Conservation (phyloP, 1,140 invertebrate genomes). For the Cydia fagiglandana region DNA sequence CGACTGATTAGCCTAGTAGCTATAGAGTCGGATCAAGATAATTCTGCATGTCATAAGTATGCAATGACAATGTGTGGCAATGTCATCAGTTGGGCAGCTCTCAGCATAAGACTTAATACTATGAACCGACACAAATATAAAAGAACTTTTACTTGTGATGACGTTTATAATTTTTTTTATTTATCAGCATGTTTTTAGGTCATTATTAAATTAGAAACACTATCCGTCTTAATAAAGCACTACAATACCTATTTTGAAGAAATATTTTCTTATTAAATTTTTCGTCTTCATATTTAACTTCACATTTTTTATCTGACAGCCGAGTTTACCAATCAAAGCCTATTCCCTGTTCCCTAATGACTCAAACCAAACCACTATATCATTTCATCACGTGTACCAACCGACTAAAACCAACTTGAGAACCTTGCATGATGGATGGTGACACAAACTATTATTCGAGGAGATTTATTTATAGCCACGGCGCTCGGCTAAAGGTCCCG, state of each 20-base stretch:
- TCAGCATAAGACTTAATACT: too few species aligned
- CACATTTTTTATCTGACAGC: neutral
- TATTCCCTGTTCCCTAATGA: neutral
- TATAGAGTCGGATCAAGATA: neutral
- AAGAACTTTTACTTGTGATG: too few species aligned
- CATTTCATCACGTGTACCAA: conserved; percentile 7
- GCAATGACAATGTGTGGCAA: too few species aligned
- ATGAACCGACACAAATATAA: too few species aligned
- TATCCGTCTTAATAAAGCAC: too few species aligned
- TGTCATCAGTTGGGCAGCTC: too few species aligned
- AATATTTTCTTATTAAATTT: neutral
- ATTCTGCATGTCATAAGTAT: too few species aligned
- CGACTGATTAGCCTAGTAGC: neutral
- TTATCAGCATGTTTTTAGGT: too few species aligned
- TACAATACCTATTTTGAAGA: neutral
- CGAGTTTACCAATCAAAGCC: neutral
- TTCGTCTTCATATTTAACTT: neutral
- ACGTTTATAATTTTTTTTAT: too few species aligned
- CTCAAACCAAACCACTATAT: neutral
- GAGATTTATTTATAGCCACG: conserved; percentile 29
- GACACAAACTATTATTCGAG: conserved; percentile 30
- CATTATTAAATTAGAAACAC: too few species aligned
- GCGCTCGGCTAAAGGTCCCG: conserved; percentile 24
- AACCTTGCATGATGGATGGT: conserved; percentile 24
- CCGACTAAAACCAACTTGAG: conserved; percentile 12